Percentiles rank a stretch among this genome's conserved stretches.
phyloP scores from a whole-genome alignment of 2,888 invertebrate species.

The Gerosis bhagava region DNA sequence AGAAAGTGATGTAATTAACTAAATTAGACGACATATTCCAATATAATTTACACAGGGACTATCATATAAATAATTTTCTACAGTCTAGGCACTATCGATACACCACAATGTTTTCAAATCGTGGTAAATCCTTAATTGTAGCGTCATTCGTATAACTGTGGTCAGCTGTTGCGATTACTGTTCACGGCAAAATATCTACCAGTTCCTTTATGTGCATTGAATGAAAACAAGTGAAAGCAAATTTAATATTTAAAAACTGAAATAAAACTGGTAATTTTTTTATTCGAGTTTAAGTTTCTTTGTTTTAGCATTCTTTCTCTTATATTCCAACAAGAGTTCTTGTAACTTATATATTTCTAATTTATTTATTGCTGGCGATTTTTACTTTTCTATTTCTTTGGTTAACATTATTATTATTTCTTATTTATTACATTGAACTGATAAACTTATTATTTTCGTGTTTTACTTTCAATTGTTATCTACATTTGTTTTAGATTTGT shows the following conservation, averaged over 20 bases:
- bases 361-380: slow-evolving; percentile 13
- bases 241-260: too few species aligned
- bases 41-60: slow-evolving; percentile 37
- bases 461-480: neutral
- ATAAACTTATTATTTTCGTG: neutral
- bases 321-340: too few species aligned
- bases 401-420: too few species aligned
- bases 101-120: neutral
- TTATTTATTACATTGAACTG: too few species aligned
- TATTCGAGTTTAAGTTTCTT: too few species aligned
- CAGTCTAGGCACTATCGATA: slow-evolving; percentile 24
- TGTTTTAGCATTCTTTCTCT: slow-evolving; percentile 1
- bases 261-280: too few species aligned
- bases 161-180: too few species aligned
- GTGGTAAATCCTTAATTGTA: slow-evolving; percentile 14
- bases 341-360: too few species aligned
- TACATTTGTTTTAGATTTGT: slow-evolving; percentile 19
- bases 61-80: slow-evolving; percentile 29
- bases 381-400: slow-evolving; percentile 4
- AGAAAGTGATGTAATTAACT: slow-evolving; percentile 67
- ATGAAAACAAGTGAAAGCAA: slow-evolving; percentile 19
- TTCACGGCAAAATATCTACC: too few species aligned
- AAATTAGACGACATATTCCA: slow-evolving; percentile 21
- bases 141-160: too few species aligned
- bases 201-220: slow-evolving; percentile 2